These are phyloP conservation scores for Phaonia tiefii DNA, from an alignment of 2,888 invertebrate species.

Conservation along the genomic window DNA sequence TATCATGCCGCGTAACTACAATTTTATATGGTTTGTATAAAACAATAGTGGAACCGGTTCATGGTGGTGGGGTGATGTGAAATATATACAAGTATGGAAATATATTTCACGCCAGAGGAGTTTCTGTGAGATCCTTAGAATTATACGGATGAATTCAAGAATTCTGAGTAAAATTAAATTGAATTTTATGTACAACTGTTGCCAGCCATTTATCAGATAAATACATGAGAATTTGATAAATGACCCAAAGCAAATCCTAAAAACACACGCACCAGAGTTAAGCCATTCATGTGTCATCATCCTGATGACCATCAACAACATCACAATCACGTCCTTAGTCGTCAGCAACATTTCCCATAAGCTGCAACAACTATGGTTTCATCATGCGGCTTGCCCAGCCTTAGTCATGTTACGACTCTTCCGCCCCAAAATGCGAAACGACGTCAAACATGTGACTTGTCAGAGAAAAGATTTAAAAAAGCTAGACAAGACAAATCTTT, in stretches of 20 bases:
- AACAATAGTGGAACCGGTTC: not conserved
- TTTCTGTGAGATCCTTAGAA: not conserved
- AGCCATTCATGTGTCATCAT: no score
- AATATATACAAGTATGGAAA: constrained; percentile 6
- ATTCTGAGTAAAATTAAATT: constrained; percentile 12
- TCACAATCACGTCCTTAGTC: not conserved
- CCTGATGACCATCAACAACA: no score
- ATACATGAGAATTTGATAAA: constrained; percentile 15
- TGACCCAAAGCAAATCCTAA: constrained; percentile 2
- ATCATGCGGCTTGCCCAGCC: not conserved
- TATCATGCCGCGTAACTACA: not conserved
- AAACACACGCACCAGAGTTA: not conserved
- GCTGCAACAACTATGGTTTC: not conserved
- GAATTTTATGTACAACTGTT: constrained; percentile 13
- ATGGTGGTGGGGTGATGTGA: not conserved
- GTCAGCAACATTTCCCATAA: not conserved
- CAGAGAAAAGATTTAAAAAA: not conserved
- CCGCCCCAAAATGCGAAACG: not conserved
- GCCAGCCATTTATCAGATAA: constrained; percentile 12
- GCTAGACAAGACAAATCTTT: not conserved
- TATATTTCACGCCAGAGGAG: not conserved
- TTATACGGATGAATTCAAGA: not conserved
- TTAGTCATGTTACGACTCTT: not conserved
- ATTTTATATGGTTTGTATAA: not conserved
- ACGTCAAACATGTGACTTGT: not conserved